Evolutionary conservation across 2,888 invertebrate species (phyloP).

Genomic region (Pherbina coryleti): DNA sequence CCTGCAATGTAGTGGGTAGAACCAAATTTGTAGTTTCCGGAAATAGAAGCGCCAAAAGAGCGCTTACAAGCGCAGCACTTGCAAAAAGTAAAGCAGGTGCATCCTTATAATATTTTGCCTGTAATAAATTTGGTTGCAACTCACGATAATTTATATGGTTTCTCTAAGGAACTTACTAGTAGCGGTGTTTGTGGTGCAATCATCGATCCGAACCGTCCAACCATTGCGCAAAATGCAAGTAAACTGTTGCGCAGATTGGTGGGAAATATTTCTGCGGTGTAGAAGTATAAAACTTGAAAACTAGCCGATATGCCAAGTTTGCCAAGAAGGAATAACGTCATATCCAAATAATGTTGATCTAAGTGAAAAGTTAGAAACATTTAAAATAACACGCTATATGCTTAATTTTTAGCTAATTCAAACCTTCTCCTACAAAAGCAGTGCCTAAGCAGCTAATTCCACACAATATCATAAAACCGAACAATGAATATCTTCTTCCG

Average conservation of each 20-base stretch:
- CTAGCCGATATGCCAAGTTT: conserved; percentile 77
- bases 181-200: conserved; percentile 80
- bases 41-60: conserved; percentile 73
- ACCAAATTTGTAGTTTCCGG: conserved; percentile 76
- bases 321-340: conserved; percentile 72
- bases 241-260: conserved; percentile 77
- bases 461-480: conserved; percentile 75
- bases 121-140: background rate
- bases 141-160: too few relatives aligned
- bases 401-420: background rate
- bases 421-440: conserved; percentile 59
- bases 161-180: conserved; percentile 60
- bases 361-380: background rate
- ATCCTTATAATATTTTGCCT: conserved; percentile 64
- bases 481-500: conserved; percentile 76
- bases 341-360: conserved; percentile 53
- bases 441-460: conserved; percentile 68
- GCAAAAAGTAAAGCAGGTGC: conserved; percentile 75
- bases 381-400: background rate
- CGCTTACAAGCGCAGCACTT: conserved; percentile 72
- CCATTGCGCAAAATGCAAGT: conserved; percentile 78
- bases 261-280: conserved; percentile 80
- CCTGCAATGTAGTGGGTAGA: conserved; percentile 75
- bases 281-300: conserved; percentile 78
- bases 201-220: conserved; percentile 78